Evolutionary conservation across 1,140 invertebrate genomes (phyloP).

Genomic region (Ylistrum balloti): DNA sequence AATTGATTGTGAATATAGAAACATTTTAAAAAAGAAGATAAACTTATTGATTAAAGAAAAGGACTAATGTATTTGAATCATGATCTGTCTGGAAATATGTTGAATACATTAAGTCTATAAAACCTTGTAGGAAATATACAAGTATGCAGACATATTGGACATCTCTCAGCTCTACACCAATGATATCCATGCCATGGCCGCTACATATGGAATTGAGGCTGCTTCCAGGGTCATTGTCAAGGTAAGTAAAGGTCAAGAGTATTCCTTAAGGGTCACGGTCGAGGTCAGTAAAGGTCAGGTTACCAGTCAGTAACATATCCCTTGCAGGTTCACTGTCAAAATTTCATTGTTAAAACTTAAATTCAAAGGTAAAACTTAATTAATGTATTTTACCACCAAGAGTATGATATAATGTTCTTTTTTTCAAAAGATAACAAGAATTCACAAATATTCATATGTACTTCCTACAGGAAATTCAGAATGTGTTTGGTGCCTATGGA

Average conservation of each 20-base stretch:
- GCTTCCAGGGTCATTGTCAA: slow-evolving; percentile 91
- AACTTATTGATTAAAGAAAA: too few relatives aligned
- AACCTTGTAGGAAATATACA: slow-evolving; percentile 89
- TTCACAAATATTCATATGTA: slow-evolving; percentile 38
- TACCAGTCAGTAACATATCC: slow-evolving; percentile 90
- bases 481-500: slow-evolving; percentile 97
- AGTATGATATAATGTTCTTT: too few relatives aligned
- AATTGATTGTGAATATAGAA: too few relatives aligned
- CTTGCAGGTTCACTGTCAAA: slow-evolving; percentile 89
- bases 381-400: too few relatives aligned
- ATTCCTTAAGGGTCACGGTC: slow-evolving; percentile 92
- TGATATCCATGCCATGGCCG: slow-evolving; percentile 95
- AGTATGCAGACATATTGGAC: slow-evolving; percentile 91
- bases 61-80: too few relatives aligned
- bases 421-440: too few relatives aligned
- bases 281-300: slow-evolving; percentile 66
- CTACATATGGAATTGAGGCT: slow-evolving; percentile 97
- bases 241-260: slow-evolving; percentile 86
- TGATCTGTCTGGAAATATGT: too few relatives aligned
- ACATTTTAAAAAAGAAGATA: too few relatives aligned
- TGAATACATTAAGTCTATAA: too few relatives aligned
- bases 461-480: slow-evolving; percentile 89
- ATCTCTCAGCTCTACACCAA: slow-evolving; percentile 95
- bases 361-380: too few relatives aligned
- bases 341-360: too few relatives aligned